Evolutionary conservation across 1,140 invertebrate genomes (phyloP).

Genomic region (Brachionus koreanus): DNA sequence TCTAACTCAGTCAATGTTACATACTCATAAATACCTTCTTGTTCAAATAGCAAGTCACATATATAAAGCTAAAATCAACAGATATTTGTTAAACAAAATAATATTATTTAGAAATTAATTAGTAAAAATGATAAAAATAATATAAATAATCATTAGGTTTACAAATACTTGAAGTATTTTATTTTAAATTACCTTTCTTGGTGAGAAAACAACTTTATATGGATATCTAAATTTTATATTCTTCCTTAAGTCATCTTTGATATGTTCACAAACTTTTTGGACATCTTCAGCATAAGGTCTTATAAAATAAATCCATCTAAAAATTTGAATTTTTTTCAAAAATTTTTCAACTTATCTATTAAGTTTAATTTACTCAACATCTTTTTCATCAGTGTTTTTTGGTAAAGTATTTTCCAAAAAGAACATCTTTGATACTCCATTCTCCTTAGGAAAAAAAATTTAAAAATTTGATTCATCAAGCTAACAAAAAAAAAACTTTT

Average conservation of each 20-base stretch:
- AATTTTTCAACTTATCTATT: not conserved
- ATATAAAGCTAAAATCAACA: not conserved
- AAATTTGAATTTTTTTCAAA: not conserved
- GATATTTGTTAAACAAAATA: not conserved
- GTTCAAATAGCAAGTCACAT: constrained; percentile 23
- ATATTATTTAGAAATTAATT: not conserved
- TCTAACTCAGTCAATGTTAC: not conserved
- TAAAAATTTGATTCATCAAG: too few relatives aligned
- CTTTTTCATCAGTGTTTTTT: not conserved
- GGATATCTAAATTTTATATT: constrained; percentile 10
- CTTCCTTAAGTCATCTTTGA: constrained; percentile 13
- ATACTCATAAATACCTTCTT: constrained; percentile 32
- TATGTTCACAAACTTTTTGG: constrained; percentile 31
- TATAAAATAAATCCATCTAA: constrained; percentile 39
- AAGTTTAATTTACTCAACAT: not conserved
- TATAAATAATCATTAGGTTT: not conserved
- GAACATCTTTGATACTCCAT: constrained; percentile 26
- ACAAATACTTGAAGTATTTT: not conserved
- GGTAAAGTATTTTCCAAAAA: constrained; percentile 6
- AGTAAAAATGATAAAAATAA: not conserved
- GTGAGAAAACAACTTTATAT: constrained; percentile 34
- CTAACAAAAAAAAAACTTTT: too few relatives aligned
- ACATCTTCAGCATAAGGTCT: constrained; percentile 1
- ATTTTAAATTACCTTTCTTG: not conserved
- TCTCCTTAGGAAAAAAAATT: constrained; percentile 1